Conservation (phyloP, 1,140 invertebrate genomes). For the Neodiprion fabricii region DNA sequence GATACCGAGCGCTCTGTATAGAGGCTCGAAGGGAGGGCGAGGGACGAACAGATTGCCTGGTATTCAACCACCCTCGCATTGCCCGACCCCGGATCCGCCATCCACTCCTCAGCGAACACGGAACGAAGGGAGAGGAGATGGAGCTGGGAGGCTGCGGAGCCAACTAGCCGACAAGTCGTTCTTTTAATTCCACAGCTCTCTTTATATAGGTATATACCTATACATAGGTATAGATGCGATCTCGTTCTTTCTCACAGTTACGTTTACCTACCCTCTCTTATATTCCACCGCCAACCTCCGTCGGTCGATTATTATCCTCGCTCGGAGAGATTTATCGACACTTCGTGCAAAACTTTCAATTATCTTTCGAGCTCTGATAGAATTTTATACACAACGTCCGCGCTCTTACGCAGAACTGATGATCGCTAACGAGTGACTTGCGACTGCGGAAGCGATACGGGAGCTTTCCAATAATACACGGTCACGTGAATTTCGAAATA, state of each 20-base stretch:
- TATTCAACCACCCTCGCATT: not conserved
- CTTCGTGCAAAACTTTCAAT: not conserved
- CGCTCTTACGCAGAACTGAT: no score
- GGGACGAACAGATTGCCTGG: constrained; percentile 25
- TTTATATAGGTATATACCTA: not conserved
- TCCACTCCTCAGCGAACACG: not conserved
- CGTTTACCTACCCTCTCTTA: constrained; percentile 9
- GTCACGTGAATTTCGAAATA: no score
- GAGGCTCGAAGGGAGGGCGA: constrained; percentile 31
- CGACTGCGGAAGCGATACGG: no score
- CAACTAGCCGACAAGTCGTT: constrained; percentile 59
- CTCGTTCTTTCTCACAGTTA: constrained; percentile 13
- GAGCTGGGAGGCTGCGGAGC: constrained; percentile 35
- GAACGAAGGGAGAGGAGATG: constrained; percentile 12
- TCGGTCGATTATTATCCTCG: not conserved
- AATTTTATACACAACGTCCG: no score
- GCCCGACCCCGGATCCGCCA: not conserved
- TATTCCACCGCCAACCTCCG: not conserved
- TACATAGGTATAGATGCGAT: not conserved
- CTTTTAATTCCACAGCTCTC: constrained; percentile 51
- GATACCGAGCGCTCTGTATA: not conserved
- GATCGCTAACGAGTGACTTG: no score
- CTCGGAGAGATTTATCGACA: constrained; percentile 16
- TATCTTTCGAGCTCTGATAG: no score
- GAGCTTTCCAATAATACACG: no score